Conservation (phyloP, 2,113 vertebrate species). For the rabbit (Oryctolagus cuniculus) region DNA sequence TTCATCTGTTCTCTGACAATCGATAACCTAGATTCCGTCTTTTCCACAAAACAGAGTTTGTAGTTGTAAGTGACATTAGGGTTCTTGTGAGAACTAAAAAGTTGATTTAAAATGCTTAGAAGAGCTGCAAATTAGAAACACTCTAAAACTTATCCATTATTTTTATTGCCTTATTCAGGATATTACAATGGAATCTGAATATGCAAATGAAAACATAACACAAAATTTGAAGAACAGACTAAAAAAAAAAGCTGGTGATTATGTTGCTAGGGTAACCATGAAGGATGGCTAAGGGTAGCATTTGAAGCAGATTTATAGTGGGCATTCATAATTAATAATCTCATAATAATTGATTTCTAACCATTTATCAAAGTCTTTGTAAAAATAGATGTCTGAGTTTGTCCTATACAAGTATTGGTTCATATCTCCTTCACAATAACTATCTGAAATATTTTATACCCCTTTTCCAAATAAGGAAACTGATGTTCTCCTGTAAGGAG, state of each 20-base stretch:
- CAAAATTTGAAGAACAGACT: neutral
- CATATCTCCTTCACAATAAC: neutral
- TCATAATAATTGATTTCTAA: neutral
- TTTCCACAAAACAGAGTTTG: neutral
- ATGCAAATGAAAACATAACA: neutral
- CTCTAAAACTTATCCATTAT: neutral
- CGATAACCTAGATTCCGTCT: too few relatives aligned
- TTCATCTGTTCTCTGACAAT: neutral
- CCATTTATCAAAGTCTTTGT: neutral
- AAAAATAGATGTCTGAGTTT: neutral
- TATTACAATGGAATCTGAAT: neutral
- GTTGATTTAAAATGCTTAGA: neutral
- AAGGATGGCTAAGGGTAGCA: rapidly evolving
- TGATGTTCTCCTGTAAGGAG: neutral
- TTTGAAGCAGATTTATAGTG: neutral
- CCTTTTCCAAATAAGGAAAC: neutral
- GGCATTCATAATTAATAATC: neutral
- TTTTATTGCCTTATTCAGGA: neutral
- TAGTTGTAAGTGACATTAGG: neutral
- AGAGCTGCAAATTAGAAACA: neutral
- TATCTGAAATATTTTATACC: neutral
- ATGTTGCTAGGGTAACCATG: rapidly evolving
- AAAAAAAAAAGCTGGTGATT: too few relatives aligned
- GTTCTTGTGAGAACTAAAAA: neutral
- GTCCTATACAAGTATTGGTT: neutral